These are phyloP conservation scores for Ailuropoda melanoleuca DNA, from an alignment of 2,113 vertebrate species.

Conservation along the genomic window DNA sequence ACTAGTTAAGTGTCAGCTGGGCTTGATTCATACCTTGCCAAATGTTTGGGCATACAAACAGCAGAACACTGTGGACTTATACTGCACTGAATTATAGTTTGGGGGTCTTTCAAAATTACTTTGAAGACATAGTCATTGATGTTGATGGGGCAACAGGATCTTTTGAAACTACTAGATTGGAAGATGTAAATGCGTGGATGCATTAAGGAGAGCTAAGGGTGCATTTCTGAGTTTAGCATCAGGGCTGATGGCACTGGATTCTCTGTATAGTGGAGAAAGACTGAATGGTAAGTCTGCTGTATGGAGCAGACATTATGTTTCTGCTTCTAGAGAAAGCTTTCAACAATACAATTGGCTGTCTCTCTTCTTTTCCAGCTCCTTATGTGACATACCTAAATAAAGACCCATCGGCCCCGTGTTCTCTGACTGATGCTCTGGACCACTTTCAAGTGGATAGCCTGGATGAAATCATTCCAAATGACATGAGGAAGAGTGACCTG, in stretches of 20 bases:
- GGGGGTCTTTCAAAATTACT: not conserved
- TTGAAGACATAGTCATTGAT: not conserved
- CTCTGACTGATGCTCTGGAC: constrained; percentile 96
- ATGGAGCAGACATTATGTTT: not conserved
- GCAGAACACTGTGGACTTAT: not conserved
- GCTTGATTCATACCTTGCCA: not conserved
- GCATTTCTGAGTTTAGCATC: not conserved
- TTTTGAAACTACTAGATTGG: not conserved
- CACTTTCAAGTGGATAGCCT: constrained; percentile 96
- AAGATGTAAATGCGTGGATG: not conserved
- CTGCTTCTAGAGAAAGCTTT: not conserved
- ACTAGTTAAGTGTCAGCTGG: not conserved
- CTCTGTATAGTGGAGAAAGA: not conserved
- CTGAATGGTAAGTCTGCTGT: not conserved
- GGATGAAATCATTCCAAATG: constrained; percentile 90
- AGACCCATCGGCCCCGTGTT: constrained; percentile 94
- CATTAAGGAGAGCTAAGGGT: not conserved
- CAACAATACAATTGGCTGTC: not conserved
- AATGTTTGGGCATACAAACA: not conserved
- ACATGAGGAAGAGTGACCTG: constrained; percentile 78
- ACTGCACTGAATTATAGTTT: not conserved
- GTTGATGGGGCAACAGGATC: not conserved
- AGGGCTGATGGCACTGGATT: not conserved
- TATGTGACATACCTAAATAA: constrained; percentile 97
- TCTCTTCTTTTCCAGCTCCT: constrained; percentile 87